A percentile compares a stretch with the other conserved stretches of the same genome.
phyloP scores from a whole-genome alignment of 1,140 invertebrate species.

The Drosophila bocki region DNA sequence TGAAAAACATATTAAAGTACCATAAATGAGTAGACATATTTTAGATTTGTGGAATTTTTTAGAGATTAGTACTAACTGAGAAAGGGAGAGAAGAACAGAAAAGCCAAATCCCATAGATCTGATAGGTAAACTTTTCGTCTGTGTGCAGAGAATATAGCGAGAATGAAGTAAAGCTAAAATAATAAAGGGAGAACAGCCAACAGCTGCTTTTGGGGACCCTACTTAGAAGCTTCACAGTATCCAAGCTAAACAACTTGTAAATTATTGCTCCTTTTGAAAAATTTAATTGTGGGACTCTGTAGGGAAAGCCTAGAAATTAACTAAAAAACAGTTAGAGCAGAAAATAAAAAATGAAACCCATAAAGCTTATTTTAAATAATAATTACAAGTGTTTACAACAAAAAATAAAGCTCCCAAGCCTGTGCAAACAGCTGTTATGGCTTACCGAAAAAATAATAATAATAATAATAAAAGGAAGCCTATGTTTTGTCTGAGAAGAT shows the following conservation, averaged over 20 bases:
- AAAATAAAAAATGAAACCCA: constrained; percentile 3
- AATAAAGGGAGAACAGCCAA: background rate
- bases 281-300: too few species aligned
- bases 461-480: constrained; percentile 11
- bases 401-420: background rate
- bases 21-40: too few species aligned
- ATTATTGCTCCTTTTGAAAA: background rate
- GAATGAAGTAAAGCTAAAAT: background rate
- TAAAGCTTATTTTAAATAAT: background rate
- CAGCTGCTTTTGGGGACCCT: background rate
- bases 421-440: background rate
- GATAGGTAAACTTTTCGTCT: background rate
- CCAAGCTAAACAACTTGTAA: background rate
- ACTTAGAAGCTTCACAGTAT: background rate
- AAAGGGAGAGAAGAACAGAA: background rate
- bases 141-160: background rate
- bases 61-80: too few species aligned
- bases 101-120: background rate
- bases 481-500: constrained; percentile 3
- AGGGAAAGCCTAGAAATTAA: background rate
- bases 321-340: constrained; percentile 5
- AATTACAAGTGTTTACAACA: constrained; percentile 1
- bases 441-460: background rate
- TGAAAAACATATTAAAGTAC: too few species aligned
- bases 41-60: too few species aligned